Evolutionary conservation across 2,797 vertebrate species (phyloP), one percentile per base, ranked within the genome.

Genomic region (Poeciliopsis paucimaculata): DNA sequence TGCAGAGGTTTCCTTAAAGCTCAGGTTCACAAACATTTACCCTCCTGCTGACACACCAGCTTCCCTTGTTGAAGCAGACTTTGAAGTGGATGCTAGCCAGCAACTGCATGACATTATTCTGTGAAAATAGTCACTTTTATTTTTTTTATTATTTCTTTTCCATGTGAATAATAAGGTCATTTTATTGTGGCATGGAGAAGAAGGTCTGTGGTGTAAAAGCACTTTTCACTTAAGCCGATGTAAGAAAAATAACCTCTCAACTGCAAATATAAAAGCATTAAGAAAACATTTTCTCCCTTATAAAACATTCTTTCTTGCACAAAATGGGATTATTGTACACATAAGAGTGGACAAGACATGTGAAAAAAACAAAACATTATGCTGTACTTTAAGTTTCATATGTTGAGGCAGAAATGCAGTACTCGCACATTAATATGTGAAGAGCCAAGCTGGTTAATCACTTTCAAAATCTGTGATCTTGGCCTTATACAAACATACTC

Each of bases 81-180:
- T 88, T 91, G 83, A 93, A 85, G 87, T 87, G 55, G 78, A 71
- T 16, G 72, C 70, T 73, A 10, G 66, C 71, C 75, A 76, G 78
- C 82, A 77, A 80, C 76, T 60, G 77, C 36, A 23, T 76, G 55
- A 34, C 31, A 68, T 87, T 85, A 84, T 81, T 36, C 53, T 78
- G 45, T 43, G 15, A 23, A 80, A 84, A 53, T 13, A n/a, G n/a
- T 12, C 77, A 76, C 89, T 88, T 88, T 77, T 85, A 86, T 55
- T 79, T 11, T 74, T 57, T 31, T 91, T 75, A 15, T 39, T 49
- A 75, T 66, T 23, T 5, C 0, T 78, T 84, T 78, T 51, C 72
- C 55, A 75, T 83, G 72, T 43, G 36, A 41, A 74, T 77, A 76
- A 79, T 43, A 77, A 78, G 71, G 76, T 77, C 18, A 31, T 39